phyloP scores from a whole-genome alignment of 2,888 invertebrate genomes.

The Acleris laterana region DNA sequence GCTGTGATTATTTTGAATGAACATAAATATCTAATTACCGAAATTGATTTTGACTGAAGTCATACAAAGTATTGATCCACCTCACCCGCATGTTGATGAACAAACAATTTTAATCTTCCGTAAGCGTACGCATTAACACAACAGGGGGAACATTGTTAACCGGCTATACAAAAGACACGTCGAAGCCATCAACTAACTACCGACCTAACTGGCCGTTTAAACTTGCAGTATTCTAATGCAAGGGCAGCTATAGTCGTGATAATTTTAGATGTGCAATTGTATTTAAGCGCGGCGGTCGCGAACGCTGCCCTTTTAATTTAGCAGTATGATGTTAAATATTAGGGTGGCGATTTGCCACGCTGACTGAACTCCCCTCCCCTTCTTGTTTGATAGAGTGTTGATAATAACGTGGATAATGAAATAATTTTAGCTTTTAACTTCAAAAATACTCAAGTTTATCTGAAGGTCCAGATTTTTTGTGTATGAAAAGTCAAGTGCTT shows the following conservation, averaged over 20 bases:
- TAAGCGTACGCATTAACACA: conserved; percentile 48
- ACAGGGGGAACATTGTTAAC: conserved; percentile 53
- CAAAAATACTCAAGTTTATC: no score
- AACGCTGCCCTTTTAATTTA: conserved; percentile 65
- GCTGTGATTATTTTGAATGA: neutral
- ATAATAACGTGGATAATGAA: conserved; percentile 65
- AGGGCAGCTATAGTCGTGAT: conserved; percentile 50
- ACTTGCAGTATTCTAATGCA: conserved; percentile 47
- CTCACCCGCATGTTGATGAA: conserved; percentile 19
- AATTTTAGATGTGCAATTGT: conserved; percentile 64
- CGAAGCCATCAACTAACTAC: conserved; percentile 49
- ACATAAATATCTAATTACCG: neutral
- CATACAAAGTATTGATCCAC: conserved; percentile 13
- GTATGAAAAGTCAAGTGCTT: neutral
- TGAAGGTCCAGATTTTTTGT: neutral
- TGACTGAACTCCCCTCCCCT: conserved; percentile 56
- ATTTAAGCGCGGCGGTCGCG: conserved; percentile 49
- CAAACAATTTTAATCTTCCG: conserved; percentile 46
- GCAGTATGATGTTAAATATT: conserved; percentile 68
- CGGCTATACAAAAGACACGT: conserved; percentile 52
- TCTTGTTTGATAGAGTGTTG: conserved; percentile 54
- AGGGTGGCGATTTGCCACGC: conserved; percentile 66
- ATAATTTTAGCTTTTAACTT: conserved; percentile 44
- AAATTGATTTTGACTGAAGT: neutral
- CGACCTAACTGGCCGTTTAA: conserved; percentile 41